Evolutionary conservation across 2,113 vertebrate genomes (phyloP).

Genomic region (Galemys pyrenaicus): DNA sequence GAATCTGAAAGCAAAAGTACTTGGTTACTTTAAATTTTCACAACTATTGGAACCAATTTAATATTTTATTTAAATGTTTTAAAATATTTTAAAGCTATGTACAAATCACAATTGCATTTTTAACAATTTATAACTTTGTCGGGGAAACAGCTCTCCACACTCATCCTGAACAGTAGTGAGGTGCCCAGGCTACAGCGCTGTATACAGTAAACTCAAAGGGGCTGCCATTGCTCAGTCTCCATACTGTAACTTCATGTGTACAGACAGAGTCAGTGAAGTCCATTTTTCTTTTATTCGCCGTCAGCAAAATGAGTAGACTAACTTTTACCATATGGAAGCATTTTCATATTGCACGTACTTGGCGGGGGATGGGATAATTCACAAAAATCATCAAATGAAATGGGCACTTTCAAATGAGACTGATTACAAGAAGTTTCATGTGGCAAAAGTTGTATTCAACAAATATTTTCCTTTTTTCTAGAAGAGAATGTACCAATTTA

Average conservation of each 20-base stretch:
- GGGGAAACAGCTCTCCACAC: not conserved
- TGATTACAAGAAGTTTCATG: constrained; percentile 63
- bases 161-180: not conserved
- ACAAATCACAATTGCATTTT: constrained; percentile 48
- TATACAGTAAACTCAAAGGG: constrained; percentile 10
- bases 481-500: constrained; percentile 45
- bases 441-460: constrained; percentile 61
- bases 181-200: not conserved
- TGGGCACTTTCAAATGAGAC: constrained; percentile 61
- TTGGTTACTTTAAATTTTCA: constrained; percentile 42
- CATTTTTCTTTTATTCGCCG: not conserved
- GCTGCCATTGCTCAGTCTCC: not conserved
- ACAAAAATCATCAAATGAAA: constrained; percentile 65
- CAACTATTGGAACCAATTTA: constrained; percentile 27
- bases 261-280: not conserved
- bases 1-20: not conserved
- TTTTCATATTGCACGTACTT: constrained; percentile 65
- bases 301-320: constrained; percentile 48
- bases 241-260: constrained; percentile 12
- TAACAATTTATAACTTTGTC: not conserved
- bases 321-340: constrained; percentile 68
- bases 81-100: constrained; percentile 5
- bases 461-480: constrained; percentile 23
- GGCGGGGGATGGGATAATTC: constrained; percentile 27
- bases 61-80: constrained; percentile 42